Base-by-base conservation (phyloP, 2,113 vertebrate genomes). In the Triplophysa dalaica region DNA sequence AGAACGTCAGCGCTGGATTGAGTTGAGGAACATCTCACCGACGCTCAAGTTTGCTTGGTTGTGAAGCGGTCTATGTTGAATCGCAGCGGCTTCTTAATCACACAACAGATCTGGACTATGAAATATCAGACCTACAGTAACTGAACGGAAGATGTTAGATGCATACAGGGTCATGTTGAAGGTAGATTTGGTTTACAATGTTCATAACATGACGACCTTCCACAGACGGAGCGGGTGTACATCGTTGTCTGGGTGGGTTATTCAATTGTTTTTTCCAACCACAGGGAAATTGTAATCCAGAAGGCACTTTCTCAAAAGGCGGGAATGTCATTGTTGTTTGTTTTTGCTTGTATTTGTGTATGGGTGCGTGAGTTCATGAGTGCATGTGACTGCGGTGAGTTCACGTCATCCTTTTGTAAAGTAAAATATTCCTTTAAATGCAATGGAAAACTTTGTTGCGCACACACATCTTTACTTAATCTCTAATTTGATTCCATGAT, bases 321-420 rank as follows among this genome's bases (percentile, higher is more conserved):
- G 56, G 29, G 69, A 72, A 72, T 58, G 69, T 13, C 33, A 72
- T 26, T 58, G 14, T 43, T 58, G 14, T 43, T 43, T 10, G 41
- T 43, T 52, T 17, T 52, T 52, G 72, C 58, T 21, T 68, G 17
- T 66, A 75, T 72, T 17, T 66, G 80, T 79, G 48, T 75, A 63
- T 58, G 56, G 68, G 52, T 69, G 58, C 77, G 29, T 29, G 26
- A 56, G 4, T 56, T 19, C 16, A n/a, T 56, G 14, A 13, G 33
- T 67, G 65, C 8, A 29, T 52, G 22, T 3, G 16, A 52, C 14
- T 4, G 50, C 12, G 17, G 6, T n/a, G 8, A 50, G 48, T 50
- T 50, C 3, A 52, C 12, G 17, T 52, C 48, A 14, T 2, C 13
- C 16, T 50, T 50, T 50, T 2, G 48, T 16, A 50, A 50, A 50